A percentile compares a stretch with the other conserved stretches of the same genome.
phyloP scores from a whole-genome alignment of 2,113 vertebrate species.

The Limanda limanda region DNA sequence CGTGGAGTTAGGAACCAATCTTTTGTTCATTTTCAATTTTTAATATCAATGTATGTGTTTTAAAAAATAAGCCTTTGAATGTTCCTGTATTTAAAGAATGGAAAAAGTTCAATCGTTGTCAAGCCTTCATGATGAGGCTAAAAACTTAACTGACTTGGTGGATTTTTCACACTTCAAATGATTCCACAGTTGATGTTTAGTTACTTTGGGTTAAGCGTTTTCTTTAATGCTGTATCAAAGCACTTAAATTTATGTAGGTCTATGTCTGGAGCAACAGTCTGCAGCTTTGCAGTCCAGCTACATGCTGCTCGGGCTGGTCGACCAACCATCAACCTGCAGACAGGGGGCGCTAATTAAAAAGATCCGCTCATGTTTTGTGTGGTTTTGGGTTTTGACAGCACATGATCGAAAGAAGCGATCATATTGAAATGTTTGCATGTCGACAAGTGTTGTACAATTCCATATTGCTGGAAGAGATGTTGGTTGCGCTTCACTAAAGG shows the following conservation, averaged over 20 bases:
- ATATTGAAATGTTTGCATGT: background rate
- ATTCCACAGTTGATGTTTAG: conserved; percentile 64
- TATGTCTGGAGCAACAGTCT: conserved; percentile 37
- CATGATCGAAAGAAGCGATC: too few species aligned
- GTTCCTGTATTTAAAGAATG: conserved; percentile 57
- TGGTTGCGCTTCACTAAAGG: conserved; percentile 46
- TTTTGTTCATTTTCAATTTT: conserved; percentile 17
- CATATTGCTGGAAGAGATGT: conserved; percentile 64
- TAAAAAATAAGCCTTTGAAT: conserved; percentile 54
- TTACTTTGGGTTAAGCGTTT: conserved; percentile 41
- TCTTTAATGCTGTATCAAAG: conserved; percentile 38
- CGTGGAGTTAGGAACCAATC: conserved; percentile 48
- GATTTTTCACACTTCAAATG: conserved; percentile 56
- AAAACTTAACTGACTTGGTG: conserved; percentile 44
- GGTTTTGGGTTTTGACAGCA: background rate
- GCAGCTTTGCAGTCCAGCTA: conserved; percentile 36
- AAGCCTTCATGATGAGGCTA: conserved; percentile 44
- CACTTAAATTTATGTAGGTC: conserved; percentile 41
- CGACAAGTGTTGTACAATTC: conserved; percentile 33
- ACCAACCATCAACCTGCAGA: conserved; percentile 25
- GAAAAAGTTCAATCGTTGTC: conserved; percentile 30
- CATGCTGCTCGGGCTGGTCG: conserved; percentile 29
- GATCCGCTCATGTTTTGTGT: background rate
- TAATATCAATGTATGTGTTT: conserved; percentile 48
- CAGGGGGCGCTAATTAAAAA: conserved; percentile 10